Evolutionary conservation across 2,797 vertebrate species (phyloP).

Genomic region (Babyrousa celebensis): DNA sequence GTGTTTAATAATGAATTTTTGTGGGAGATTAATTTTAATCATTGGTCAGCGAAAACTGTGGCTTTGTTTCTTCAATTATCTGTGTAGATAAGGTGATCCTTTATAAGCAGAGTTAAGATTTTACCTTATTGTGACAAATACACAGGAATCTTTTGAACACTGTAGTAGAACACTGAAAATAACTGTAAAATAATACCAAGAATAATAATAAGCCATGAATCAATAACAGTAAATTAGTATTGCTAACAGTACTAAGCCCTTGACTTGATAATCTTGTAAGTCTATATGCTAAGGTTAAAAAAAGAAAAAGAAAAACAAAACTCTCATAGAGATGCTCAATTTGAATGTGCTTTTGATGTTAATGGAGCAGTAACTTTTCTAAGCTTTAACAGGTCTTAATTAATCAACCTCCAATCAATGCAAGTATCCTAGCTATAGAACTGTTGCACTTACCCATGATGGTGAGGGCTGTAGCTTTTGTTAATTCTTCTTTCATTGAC

Average conservation of each 20-base stretch:
- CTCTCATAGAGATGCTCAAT: background rate
- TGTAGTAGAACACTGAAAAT: background rate
- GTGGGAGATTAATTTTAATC: background rate
- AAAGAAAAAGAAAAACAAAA: background rate
- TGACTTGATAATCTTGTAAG: constrained; percentile 30
- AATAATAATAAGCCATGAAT: constrained; percentile 60
- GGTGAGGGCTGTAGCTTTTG: constrained; percentile 98
- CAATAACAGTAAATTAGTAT: background rate
- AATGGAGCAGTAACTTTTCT: constrained; percentile 78
- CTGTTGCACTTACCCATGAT: constrained; percentile 97
- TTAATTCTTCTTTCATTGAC: constrained; percentile 96
- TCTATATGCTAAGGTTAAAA: background rate
- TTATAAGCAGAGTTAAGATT: constrained; percentile 10
- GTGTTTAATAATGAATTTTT: background rate
- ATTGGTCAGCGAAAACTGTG: background rate
- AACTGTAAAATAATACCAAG: constrained; percentile 21
- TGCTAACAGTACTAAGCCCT: background rate
- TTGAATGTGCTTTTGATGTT: background rate
- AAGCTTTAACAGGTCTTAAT: constrained; percentile 81
- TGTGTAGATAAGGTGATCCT: background rate
- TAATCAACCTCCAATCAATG: constrained; percentile 89
- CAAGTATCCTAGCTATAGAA: constrained; percentile 83
- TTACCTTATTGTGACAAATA: background rate
- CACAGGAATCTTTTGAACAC: background rate
- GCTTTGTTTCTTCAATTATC: background rate